Evolutionary conservation across 2,888 invertebrate genomes (phyloP), one percentile per base, ranked within the genome.

Genomic region (Psylliodes chrysocephalus): DNA sequence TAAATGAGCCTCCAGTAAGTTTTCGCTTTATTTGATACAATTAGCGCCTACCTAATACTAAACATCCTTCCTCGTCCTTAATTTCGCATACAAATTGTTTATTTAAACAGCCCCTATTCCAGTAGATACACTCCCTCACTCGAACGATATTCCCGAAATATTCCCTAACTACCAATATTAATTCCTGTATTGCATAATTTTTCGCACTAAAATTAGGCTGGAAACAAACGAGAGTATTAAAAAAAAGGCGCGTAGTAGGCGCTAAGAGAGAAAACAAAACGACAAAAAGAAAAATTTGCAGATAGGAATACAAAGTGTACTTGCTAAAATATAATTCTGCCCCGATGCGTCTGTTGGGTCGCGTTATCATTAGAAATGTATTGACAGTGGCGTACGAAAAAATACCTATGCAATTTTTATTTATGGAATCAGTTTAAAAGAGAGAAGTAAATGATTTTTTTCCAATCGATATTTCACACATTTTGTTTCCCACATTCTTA

Each of bases 121-220:
- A 14, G 5, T n/a, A 33, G 33, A 33, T 7, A 33, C 10, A 33
- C 35, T n/a, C 35, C 35, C 35, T 35, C 14, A 14, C 35, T 35
- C 10, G 12, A 35, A 14, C 12, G 35, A 14, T 14, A 28, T 28
- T 12, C 12, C 35, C 5, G 28, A 52, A 52, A 65, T 63, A 68
- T 66, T 66, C 66, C 68, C 68, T 44, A 64, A 66, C 64, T 66
- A 64, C 68, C 66, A 47, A 68, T 68, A 68, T 66, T 68, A 66
- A 68, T 68, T 66, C 60, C 49, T 22, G 61, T 22, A 64, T 60
- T 60, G 60, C 64, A 35, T 35, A 35, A 35, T 68, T 66, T 63
- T 64, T 47, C 66, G 52, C 56, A 61, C 60, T 52, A 52, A 64
- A 66, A 68, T 66, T 66, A 68, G 64, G 63, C 64, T 35, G 65